Percentiles rank a stretch among this genome's conserved stretches.
These are phyloP conservation scores for Periparus ater DNA, from an alignment of 2,797 vertebrate species.

Conservation along the genomic window DNA sequence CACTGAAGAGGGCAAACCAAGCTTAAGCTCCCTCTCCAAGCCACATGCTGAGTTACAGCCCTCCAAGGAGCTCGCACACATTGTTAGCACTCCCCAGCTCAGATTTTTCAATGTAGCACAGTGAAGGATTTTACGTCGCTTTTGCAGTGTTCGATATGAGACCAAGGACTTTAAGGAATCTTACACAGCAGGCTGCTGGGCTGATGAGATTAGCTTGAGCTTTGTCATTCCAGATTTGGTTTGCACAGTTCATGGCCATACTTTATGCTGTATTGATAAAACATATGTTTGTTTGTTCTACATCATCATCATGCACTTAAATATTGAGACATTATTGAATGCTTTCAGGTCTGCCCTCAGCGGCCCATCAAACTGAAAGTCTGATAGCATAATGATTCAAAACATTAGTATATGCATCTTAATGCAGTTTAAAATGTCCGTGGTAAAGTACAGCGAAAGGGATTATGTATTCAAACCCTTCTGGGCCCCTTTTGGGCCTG, in stretches of 20 bases:
- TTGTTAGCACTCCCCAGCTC: background rate
- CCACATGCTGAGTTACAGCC: background rate
- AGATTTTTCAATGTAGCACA: background rate
- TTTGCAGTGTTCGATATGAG: background rate
- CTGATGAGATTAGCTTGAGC: background rate
- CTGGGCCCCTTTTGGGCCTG: background rate
- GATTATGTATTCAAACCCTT: background rate
- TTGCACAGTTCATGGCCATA: slow-evolving; percentile 1
- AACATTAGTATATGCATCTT: slow-evolving; percentile 17
- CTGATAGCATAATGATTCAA: slow-evolving; percentile 5
- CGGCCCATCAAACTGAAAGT: slow-evolving; percentile 4
- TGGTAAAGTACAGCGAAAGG: background rate
- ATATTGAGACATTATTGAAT: slow-evolving; percentile 52
- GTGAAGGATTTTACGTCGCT: background rate
- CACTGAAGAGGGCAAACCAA: background rate
- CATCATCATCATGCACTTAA: slow-evolving; percentile 53
- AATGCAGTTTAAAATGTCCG: slow-evolving; percentile 36
- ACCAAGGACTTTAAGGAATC: background rate
- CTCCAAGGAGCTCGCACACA: background rate
- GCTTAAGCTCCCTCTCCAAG: background rate
- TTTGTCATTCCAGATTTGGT: slow-evolving; percentile 39
- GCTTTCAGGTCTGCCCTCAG: slow-evolving; percentile 50
- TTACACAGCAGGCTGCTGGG: background rate
- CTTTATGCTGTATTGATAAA: slow-evolving; percentile 38
- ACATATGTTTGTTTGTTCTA: slow-evolving; percentile 22